Evolutionary conservation across 2,888 invertebrate species (phyloP), one percentile per base, ranked within the genome.

Genomic region (Scaptomyza cyrtandrae): DNA sequence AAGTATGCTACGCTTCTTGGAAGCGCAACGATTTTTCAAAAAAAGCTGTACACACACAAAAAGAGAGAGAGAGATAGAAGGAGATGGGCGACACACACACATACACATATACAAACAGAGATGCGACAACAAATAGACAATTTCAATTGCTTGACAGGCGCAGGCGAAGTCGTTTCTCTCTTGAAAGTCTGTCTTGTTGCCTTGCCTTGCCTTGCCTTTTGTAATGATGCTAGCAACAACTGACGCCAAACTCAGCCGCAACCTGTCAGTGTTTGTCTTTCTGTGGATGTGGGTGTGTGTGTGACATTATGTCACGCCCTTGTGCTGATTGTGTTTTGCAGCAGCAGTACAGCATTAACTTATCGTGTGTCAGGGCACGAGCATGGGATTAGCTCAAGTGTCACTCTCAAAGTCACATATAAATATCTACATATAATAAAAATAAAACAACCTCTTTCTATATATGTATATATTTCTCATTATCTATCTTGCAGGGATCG

Each of bases 401-500:
- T 71, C 80, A 65, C 52, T 63, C 67, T 49, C 49, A 53, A 39
- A 46, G 45, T 13, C 58, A n/a, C 41, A 53, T 35, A 48, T 35
- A 41, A 31, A 61, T 31, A 31, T 53, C 11, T 16, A 48, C 19
- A 31, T 14, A n/a, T 13, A 14, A 11, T 9, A 24, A 58, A 53
- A 53, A 41, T 37, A 24, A 39, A 27, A 39, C 29, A 33, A 39
- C 1, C 16, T 81, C 62, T 80, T n/a, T n/a, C n/a, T n/a, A n/a
- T n/a, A n/a, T n/a, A n/a, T n/a, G 78, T 78, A 64, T 71, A 58
- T 71, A 53, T 78, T 24, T 55, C 55, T 52, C 37, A 52, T 71
- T 76, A 53, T 76, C 60, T 52, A 16, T 41, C 41, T 7, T 73
- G 46, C 94, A 95, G 94, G 94, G 94, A 95, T 93, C 94, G 94